Percentiles rank a stretch among this genome's conserved stretches.
These are phyloP conservation scores for Chauna torquata DNA, from an alignment of 2,113 vertebrate species.

Conservation along the genomic window DNA sequence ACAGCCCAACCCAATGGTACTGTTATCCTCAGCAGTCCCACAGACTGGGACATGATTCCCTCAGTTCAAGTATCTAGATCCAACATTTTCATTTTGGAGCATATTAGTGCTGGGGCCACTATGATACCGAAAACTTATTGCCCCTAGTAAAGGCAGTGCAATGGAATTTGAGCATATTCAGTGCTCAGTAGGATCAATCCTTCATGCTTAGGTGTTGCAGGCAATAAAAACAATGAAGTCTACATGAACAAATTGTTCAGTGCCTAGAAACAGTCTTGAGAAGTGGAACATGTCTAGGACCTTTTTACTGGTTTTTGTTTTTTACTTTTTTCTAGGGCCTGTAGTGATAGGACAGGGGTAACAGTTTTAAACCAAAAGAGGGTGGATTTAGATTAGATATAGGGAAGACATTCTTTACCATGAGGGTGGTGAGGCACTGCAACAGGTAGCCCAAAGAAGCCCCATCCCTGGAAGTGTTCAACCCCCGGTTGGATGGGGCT, in stretches of 20 bases:
- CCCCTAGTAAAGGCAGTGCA: neutral
- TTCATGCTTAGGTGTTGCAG: rapidly evolving
- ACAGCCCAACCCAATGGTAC: neutral
- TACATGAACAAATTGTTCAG: neutral
- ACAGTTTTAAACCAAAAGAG: neutral
- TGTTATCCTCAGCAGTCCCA: neutral
- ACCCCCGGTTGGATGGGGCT: neutral
- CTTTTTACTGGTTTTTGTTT: no score
- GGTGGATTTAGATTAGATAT: neutral
- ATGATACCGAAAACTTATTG: neutral
- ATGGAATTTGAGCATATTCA: neutral
- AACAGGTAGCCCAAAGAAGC: neutral
- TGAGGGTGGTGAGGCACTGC: neutral
- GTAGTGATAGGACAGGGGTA: neutral
- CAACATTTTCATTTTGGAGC: neutral
- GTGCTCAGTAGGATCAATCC: neutral
- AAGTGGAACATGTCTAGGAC: neutral
- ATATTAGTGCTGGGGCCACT: neutral
- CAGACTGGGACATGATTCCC: neutral
- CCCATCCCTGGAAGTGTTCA: neutral
- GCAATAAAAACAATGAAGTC: neutral
- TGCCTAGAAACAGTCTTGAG: neutral
- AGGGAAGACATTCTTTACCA: neutral
- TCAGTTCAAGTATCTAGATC: neutral
- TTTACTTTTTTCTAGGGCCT: no score